Percentiles rank a stretch among this genome's conserved stretches.
Conservation (phyloP, 2,797 vertebrate species). For the Neopelma chrysocephalum region DNA sequence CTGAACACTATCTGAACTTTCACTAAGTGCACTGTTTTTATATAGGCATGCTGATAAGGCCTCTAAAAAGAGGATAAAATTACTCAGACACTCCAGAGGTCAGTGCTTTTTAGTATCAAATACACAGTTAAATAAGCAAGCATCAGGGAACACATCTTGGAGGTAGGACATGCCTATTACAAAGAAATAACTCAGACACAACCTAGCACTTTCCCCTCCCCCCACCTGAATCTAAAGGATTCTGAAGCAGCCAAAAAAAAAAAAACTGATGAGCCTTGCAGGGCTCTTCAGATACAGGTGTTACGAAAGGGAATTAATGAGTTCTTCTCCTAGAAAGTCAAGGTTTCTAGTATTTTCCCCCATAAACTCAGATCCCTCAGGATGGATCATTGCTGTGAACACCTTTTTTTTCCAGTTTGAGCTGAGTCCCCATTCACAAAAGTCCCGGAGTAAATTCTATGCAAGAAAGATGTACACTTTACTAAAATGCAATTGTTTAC, state of each 20-base stretch:
- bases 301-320: not conserved
- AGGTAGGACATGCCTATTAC: not conserved
- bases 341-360: not conserved
- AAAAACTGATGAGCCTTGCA: not conserved
- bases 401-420: not conserved
- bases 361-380: not conserved
- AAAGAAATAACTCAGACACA: not conserved
- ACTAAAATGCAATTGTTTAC: not conserved
- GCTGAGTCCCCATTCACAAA: not conserved
- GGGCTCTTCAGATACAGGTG: not conserved
- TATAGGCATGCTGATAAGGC: not conserved
- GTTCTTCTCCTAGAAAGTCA: not conserved
- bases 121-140: not conserved
- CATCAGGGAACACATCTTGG: not conserved
- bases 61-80: not conserved
- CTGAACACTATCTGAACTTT: not conserved
- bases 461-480: not conserved
- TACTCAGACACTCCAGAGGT: not conserved
- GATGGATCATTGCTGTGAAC: not conserved
- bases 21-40: not conserved
- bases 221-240: not conserved
- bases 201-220: not conserved
- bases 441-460: not conserved
- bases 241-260: not conserved
- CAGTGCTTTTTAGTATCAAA: not conserved